Conservation (phyloP, 2,113 vertebrate species). For the Alligator mississippiensis region DNA sequence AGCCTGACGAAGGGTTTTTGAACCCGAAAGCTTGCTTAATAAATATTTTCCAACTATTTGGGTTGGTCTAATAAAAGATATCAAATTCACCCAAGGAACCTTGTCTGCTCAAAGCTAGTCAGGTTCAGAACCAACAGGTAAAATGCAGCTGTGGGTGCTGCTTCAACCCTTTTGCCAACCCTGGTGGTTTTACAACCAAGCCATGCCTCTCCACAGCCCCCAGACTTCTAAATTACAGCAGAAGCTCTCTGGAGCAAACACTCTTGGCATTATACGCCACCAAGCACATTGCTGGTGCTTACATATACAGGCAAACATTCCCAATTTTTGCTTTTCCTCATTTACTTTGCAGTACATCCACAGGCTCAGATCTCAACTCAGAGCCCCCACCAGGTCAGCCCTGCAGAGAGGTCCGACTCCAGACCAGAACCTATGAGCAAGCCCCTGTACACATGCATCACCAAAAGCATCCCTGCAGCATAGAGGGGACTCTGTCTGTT, state of each 20-base stretch:
- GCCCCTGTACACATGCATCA: rapidly evolving
- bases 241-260: background rate
- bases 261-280: background rate
- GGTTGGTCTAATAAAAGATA: too few relatives aligned
- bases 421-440: background rate
- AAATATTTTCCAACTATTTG: too few relatives aligned
- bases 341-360: background rate
- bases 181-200: background rate
- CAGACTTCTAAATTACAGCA: background rate
- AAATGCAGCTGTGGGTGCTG: background rate
- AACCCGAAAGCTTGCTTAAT: too few relatives aligned
- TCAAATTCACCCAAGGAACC: too few relatives aligned
- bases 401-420: too few relatives aligned
- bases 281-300: background rate
- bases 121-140: background rate
- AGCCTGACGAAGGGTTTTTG: too few relatives aligned
- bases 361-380: background rate
- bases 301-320: background rate
- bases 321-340: background rate
- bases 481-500: background rate
- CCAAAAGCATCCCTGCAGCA: background rate
- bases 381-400: background rate
- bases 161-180: background rate
- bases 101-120: background rate
- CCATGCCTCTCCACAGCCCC: too few relatives aligned